These are phyloP conservation scores for Drosophila tanythrix DNA, from an alignment of 2,888 invertebrate genomes.

Conservation along the genomic window DNA sequence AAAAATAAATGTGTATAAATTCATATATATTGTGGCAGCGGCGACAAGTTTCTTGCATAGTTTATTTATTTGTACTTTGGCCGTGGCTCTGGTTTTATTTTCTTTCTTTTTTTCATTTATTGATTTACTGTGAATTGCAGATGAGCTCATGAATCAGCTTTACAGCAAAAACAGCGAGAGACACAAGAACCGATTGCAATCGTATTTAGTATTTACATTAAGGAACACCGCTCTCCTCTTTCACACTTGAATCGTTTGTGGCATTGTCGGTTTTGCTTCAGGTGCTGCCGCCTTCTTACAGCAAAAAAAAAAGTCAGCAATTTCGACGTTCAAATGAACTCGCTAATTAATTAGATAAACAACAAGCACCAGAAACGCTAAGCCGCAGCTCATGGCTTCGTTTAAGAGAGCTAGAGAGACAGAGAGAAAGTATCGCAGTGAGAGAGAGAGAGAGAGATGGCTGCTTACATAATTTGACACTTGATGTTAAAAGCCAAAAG, in stretches of 20 bases:
- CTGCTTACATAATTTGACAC: conserved; percentile 49
- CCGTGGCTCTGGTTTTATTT: conserved; percentile 18
- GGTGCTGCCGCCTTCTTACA: conserved; percentile 15
- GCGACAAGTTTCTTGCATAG: conserved; percentile 46
- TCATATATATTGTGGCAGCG: conserved; percentile 17
- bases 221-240: neutral
- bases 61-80: conserved; percentile 35
- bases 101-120: conserved; percentile 3
- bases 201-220: conserved; percentile 18
- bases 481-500: conserved; percentile 51
- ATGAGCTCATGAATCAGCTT: conserved; percentile 49
- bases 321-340: conserved; percentile 44
- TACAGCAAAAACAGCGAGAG: neutral
- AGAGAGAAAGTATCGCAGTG: neutral
- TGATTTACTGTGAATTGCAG: conserved; percentile 46
- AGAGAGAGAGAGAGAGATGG: conserved; percentile 1
- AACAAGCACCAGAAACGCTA: conserved; percentile 13
- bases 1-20: conserved; percentile 13
- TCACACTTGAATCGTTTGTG: neutral
- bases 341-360: conserved; percentile 61
- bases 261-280: conserved; percentile 8
- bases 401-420: neutral
- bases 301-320: conserved; percentile 47
- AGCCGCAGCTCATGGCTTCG: conserved; percentile 19
- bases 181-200: neutral